phyloP scores from a whole-genome alignment of 1,140 invertebrate species.

The Penaeus indicus region DNA sequence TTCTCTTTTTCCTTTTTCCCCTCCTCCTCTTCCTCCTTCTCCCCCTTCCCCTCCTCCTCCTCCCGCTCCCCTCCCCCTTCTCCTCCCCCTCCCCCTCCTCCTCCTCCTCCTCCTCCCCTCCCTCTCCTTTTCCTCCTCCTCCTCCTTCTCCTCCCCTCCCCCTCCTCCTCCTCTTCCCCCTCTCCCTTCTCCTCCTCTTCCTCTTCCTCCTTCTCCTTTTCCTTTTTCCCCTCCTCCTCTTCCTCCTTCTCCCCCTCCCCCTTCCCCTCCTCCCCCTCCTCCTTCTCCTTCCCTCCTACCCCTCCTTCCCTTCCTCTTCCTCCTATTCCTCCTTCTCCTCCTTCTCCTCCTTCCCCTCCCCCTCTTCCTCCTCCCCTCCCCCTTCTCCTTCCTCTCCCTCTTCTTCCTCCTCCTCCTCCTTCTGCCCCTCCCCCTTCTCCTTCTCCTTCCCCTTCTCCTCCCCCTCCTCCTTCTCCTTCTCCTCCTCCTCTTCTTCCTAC shows the following conservation, averaged over 20 bases:
- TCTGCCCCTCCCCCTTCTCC: no score
- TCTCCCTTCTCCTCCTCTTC: conserved; percentile 9
- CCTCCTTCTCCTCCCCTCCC: background rate
- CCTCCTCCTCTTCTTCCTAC: no score
- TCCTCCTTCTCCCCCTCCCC: background rate
- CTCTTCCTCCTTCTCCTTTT: conserved; percentile 10
- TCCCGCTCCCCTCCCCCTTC: background rate
- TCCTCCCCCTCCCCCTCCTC: background rate
- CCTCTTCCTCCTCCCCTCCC: background rate
- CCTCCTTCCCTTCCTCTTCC: background rate
- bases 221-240: background rate
- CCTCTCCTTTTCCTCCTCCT: background rate
- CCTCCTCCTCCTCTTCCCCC: conserved; percentile 6
- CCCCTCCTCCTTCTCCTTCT: background rate
- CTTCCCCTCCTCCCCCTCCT: background rate
- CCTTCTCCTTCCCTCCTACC: background rate
- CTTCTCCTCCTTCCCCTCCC: background rate
- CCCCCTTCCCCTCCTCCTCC: background rate
- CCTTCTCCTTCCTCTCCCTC: background rate
- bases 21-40: background rate
- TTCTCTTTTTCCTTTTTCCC: background rate
- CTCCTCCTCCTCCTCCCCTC: background rate
- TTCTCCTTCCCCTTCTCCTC: no score
- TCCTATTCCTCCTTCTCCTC: background rate
- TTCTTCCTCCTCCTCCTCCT: background rate